phyloP scores from a whole-genome alignment of 2,888 invertebrate species.

The Plusia festucae region DNA sequence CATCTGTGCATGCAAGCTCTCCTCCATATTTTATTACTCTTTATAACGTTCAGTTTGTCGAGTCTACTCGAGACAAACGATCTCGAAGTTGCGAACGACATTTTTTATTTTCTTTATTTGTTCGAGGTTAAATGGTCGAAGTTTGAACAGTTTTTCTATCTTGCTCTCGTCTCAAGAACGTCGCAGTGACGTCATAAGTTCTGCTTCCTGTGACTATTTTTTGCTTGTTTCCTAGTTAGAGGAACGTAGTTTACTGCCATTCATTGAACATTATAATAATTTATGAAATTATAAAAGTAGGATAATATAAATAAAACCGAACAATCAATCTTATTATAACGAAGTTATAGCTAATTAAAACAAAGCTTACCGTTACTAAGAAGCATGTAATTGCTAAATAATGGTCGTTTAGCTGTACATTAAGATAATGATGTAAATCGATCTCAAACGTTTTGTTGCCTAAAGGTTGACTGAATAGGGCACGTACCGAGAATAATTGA shows the following conservation, averaged over 20 bases:
- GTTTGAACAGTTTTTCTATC: background rate
- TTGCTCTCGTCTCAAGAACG: constrained; percentile 1
- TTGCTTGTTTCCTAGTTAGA: background rate
- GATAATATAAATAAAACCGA: too few relatives aligned
- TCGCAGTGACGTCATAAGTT: constrained; percentile 1
- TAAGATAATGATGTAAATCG: constrained; percentile 13
- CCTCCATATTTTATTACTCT: background rate
- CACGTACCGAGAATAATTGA: constrained; percentile 27
- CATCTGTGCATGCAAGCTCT: background rate
- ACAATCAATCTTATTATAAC: background rate
- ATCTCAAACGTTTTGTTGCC: constrained; percentile 22
- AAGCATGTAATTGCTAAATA: background rate
- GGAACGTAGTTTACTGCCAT: background rate
- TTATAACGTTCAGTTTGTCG: background rate
- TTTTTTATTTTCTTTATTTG: constrained; percentile 3
- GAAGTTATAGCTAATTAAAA: background rate
- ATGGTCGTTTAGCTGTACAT: background rate
- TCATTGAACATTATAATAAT: too few relatives aligned
- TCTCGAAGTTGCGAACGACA: background rate
- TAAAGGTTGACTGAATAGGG: constrained; percentile 15
- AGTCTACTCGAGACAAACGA: constrained; percentile 3
- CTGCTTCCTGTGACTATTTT: background rate
- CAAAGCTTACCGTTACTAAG: background rate
- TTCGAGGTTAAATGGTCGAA: background rate
- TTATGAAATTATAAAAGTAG: too few relatives aligned